Base-by-base conservation (phyloP, 2,113 vertebrate genomes). In the Malaclemys terrapin region DNA sequence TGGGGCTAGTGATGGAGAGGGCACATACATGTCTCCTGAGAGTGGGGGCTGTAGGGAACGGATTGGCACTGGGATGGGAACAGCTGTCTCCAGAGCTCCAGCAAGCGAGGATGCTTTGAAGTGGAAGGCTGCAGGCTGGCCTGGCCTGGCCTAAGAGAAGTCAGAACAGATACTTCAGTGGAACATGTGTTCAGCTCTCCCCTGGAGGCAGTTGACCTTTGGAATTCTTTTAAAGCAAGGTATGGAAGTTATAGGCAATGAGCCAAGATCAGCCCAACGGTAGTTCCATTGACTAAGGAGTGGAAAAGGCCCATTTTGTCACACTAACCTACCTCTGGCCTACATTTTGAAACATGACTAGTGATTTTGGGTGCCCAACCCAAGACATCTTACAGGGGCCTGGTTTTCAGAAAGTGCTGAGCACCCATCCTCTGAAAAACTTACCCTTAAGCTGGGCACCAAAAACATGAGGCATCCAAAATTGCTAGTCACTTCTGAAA, bases 351-450 rank as follows among this genome's bases (percentile, higher is more conserved):
- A 62, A 42, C 8, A 5, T 16, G 0, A 1, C 2, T 35, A 75
- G 49, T 47, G 45, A 6, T 3, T 20, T 8, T 53, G 88, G 85
- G 49, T 45, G 49, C 52, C 16, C 49, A 81, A 17, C 38, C 89
- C 1, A 0, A 7, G 38, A 16, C 5, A 12, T 35, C 49, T 52
- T 62, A 24, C 89, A 89, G 19, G 2, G 35, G 10, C 10, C 76
- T 24, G 12, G 13, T 19, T 24, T 81, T 12, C 27, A 14, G 50
- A 80, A 80, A 29, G 8, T 52, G 52, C 52, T 92, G 56, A 22
- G 31, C 16, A 54, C 5, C 8, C 13, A 8, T 0, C 2, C 24
- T 10, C 0, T 75, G 91, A 54, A 50, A n/a, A 27, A 53, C 0
- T 0, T 9, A 2, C 38, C 10, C 69, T 75, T 25, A 24, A 56